Evolutionary conservation across 2,888 invertebrate species (phyloP).

Genomic region (Galeopsomyia nigrocyanea): DNA sequence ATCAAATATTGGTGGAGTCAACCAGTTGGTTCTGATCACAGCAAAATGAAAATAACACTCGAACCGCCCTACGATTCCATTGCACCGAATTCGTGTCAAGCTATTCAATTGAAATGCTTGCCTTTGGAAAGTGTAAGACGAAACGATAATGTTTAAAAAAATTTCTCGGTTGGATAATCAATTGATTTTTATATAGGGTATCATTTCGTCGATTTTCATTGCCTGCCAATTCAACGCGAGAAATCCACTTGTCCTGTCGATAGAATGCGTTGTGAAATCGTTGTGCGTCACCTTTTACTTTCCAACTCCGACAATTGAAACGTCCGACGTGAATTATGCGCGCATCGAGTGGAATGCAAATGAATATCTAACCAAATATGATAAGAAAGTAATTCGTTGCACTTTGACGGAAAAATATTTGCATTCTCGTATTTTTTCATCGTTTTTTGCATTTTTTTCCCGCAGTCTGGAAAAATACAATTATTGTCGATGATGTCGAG

Average conservation of each 20-base stretch:
- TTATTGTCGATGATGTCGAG: slow-evolving; percentile 21
- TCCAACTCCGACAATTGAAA: slow-evolving; percentile 50
- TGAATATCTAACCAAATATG: slow-evolving; percentile 37
- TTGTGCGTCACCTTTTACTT: slow-evolving; percentile 64
- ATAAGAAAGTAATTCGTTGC: slow-evolving; percentile 17
- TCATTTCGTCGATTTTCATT: slow-evolving; percentile 62
- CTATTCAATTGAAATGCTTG: slow-evolving; percentile 55
- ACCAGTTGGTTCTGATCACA: slow-evolving; percentile 59
- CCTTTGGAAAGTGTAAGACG: slow-evolving; percentile 56
- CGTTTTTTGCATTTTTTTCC: background rate
- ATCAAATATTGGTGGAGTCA: slow-evolving; percentile 52
- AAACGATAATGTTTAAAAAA: background rate
- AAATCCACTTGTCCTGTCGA: slow-evolving; percentile 57
- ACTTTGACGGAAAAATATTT: background rate
- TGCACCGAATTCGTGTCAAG: slow-evolving; percentile 45
- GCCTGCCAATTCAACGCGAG: slow-evolving; percentile 65
- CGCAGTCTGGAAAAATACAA: slow-evolving; percentile 28
- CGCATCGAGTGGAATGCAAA: slow-evolving; percentile 53
- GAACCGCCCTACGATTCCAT: slow-evolving; percentile 60
- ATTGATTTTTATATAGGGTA: slow-evolving; percentile 56
- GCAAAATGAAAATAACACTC: slow-evolving; percentile 57
- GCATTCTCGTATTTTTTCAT: background rate
- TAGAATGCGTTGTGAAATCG: slow-evolving; percentile 64
- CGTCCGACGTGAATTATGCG: slow-evolving; percentile 52
- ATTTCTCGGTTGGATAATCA: background rate